Evolutionary conservation across 2,797 vertebrate species (phyloP).

Genomic region (Potorous gilbertii): DNA sequence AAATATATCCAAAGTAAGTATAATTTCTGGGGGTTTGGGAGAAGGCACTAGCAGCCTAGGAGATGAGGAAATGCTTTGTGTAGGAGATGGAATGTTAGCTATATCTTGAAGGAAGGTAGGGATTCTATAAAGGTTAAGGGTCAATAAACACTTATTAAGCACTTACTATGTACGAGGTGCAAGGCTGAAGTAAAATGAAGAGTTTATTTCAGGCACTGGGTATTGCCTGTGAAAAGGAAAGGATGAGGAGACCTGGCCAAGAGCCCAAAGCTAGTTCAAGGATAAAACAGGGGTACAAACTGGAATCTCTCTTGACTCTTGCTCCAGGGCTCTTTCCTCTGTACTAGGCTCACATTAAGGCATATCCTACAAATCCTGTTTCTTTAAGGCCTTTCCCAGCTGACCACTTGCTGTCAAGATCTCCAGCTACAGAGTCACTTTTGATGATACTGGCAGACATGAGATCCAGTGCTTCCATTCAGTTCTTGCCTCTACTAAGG

Average conservation of each 20-base stretch:
- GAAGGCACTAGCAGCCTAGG: background rate
- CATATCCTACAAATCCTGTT: background rate
- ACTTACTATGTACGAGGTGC: background rate
- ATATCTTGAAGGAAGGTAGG: background rate
- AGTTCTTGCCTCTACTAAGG: background rate
- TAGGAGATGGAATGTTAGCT: background rate
- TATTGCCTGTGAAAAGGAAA: background rate
- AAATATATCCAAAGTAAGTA: background rate
- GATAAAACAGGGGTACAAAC: background rate
- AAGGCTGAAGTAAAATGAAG: background rate
- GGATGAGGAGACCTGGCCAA: background rate
- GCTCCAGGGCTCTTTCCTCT: background rate
- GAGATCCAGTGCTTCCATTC: background rate
- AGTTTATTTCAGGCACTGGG: background rate
- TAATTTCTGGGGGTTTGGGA: background rate
- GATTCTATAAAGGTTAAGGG: background rate
- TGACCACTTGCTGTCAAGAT: background rate
- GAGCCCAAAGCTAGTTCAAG: background rate
- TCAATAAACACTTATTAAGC: background rate
- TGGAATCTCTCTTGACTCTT: background rate
- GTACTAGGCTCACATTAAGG: background rate
- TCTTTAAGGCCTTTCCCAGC: background rate
- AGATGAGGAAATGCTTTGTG: background rate
- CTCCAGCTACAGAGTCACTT: background rate
- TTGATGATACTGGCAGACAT: background rate